Evolutionary conservation across 1,140 invertebrate genomes (phyloP).

Genomic region (Matsumurasca onukii): DNA sequence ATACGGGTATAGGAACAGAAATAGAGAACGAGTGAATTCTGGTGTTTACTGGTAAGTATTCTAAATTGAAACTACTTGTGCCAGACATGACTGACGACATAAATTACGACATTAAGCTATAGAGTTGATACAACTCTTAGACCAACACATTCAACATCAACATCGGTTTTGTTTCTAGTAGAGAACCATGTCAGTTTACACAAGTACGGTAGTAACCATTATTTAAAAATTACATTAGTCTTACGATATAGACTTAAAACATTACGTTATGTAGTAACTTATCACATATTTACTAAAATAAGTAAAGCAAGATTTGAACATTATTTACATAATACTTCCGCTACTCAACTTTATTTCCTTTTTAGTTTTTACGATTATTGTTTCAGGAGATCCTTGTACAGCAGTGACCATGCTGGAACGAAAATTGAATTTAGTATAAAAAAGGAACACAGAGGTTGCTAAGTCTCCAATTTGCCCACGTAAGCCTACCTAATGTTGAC

Average conservation of each 20-base stretch:
- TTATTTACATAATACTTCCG: background rate
- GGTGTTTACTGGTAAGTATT: no score
- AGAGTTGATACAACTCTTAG: slow-evolving; percentile 19
- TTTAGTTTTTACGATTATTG: background rate
- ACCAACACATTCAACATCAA: slow-evolving; percentile 19
- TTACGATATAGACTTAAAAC: slow-evolving; percentile 14
- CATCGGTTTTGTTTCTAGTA: background rate
- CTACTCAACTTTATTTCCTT: background rate
- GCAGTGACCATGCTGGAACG: background rate
- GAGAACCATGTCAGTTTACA: background rate
- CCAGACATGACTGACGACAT: no score
- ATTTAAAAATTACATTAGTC: slow-evolving; percentile 21
- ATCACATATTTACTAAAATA: slow-evolving; percentile 23
- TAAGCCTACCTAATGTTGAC: no score
- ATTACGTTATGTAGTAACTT: slow-evolving; percentile 26
- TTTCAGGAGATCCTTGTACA: background rate
- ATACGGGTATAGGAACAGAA: no score
- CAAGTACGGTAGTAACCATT: background rate
- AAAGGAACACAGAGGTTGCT: background rate
- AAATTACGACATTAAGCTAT: no score
- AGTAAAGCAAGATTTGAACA: slow-evolving; percentile 8
- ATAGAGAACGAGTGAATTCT: no score
- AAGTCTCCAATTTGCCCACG: no score
- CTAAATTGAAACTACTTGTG: no score
- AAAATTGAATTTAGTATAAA: background rate